These are phyloP conservation scores for Megalops atlanticus DNA, from an alignment of 2,113 vertebrate genomes.

Conservation along the genomic window DNA sequence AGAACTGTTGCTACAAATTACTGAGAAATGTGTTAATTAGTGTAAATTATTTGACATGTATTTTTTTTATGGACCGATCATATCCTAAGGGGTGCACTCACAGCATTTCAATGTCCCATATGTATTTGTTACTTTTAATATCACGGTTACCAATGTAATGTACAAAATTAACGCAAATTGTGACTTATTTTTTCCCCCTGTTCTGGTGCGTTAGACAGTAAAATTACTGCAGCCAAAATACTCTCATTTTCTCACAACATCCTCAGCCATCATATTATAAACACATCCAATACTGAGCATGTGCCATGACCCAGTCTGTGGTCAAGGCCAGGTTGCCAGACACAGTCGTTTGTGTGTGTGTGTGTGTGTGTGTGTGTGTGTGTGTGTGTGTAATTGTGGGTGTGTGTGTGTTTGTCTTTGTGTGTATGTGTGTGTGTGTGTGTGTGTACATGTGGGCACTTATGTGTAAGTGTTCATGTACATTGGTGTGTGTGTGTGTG, in stretches of 20 bases:
- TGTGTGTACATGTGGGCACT: conserved; percentile 15
- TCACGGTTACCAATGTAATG: no score
- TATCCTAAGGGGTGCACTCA: neutral
- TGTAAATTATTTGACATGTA: neutral
- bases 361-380: neutral
- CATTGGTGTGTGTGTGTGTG: conserved; percentile 12
- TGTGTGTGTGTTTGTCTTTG: conserved; percentile 17
- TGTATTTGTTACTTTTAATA: no score
- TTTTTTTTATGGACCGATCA: neutral
- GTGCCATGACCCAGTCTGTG: neutral
- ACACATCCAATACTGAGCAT: neutral
- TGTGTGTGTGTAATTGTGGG: neutral
- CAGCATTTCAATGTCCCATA: no score
- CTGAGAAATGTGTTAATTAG: neutral
- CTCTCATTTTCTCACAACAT: conserved; percentile 4
- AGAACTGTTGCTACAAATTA: neutral
- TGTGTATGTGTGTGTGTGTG: conserved; percentile 20
- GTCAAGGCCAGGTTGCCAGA: neutral
- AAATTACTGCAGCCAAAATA: conserved; percentile 6
- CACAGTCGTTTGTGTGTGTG: neutral
- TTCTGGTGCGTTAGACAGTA: neutral
- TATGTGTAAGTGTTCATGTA: conserved; percentile 25
- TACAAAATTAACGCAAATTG: neutral
- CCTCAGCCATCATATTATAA: neutral
- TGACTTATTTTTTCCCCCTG: neutral